phyloP scores from a whole-genome alignment of 1,140 invertebrate species.

The Drosophila kohkoa region DNA sequence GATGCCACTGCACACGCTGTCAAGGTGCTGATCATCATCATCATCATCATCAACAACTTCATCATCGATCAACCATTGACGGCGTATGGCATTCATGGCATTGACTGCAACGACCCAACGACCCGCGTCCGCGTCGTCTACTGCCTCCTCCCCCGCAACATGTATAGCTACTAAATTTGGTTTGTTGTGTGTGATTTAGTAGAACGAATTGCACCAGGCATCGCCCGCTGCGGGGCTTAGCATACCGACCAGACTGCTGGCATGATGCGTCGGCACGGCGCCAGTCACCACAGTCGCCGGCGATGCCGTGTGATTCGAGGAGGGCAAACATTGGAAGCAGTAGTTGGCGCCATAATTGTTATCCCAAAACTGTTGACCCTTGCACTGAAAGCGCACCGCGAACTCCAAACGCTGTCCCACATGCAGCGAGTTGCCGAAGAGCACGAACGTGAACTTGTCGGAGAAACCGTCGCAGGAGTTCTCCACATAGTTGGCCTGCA shows the following conservation, averaged over 20 bases:
- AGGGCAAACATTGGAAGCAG: slow-evolving; percentile 92
- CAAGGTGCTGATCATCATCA: neutral
- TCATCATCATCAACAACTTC: neutral
- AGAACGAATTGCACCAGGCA: slow-evolving; percentile 83
- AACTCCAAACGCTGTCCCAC: slow-evolving; percentile 92
- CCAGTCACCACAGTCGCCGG: slow-evolving; percentile 69
- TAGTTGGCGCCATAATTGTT: slow-evolving; percentile 95
- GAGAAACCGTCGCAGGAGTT: slow-evolving; percentile 97
- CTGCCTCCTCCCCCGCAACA: slow-evolving; percentile 40
- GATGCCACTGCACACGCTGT: neutral
- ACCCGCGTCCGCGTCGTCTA: slow-evolving; percentile 44
- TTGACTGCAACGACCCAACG: slow-evolving; percentile 33
- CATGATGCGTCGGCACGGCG: slow-evolving; percentile 57
- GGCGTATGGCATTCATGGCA: slow-evolving; percentile 22
- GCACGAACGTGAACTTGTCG: slow-evolving; percentile 93
- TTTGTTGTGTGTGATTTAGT: slow-evolving; percentile 42
- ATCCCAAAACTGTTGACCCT: slow-evolving; percentile 95
- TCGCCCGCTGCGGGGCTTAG: slow-evolving; percentile 81
- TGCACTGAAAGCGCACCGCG: slow-evolving; percentile 93
- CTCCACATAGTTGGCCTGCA: slow-evolving; percentile 92
- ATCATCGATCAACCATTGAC: slow-evolving; percentile 10
- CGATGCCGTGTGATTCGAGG: slow-evolving; percentile 69
- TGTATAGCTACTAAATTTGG: slow-evolving; percentile 8
- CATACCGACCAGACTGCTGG: slow-evolving; percentile 62
- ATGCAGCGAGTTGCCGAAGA: slow-evolving; percentile 90